phyloP scores from a whole-genome alignment of 2,113 vertebrate species.

The Channa argus region DNA sequence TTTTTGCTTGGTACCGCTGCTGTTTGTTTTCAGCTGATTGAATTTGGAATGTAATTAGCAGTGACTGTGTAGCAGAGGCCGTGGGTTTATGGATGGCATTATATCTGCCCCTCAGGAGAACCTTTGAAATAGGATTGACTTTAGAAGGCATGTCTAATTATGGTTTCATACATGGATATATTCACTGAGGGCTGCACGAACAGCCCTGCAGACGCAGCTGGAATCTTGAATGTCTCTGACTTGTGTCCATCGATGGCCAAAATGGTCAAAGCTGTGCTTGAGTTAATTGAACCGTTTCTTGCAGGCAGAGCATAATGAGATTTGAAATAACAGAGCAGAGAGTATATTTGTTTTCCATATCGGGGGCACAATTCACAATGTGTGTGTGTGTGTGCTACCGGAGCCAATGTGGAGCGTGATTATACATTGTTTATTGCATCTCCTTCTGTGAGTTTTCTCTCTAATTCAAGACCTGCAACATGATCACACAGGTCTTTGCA shows the following conservation, averaged over 20 bases:
- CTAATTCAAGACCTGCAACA: conserved; percentile 53
- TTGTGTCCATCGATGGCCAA: conserved; percentile 11
- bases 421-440: conserved; percentile 30
- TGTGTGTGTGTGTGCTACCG: conserved; percentile 28
- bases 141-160: conserved; percentile 69
- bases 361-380: conserved; percentile 51
- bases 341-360: conserved; percentile 46
- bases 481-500: conserved; percentile 39
- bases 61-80: conserved; percentile 60
- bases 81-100: conserved; percentile 54
- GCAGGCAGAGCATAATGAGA: conserved; percentile 51
- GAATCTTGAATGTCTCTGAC: conserved; percentile 36
- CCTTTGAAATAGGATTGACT: conserved; percentile 66
- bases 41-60: conserved; percentile 71
- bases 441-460: conserved; percentile 22
- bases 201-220: conserved; percentile 20
- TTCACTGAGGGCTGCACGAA: conserved; percentile 35
- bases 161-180: conserved; percentile 49
- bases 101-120: conserved; percentile 61
- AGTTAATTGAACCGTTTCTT: conserved; percentile 29
- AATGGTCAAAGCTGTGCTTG: background rate
- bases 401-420: conserved; percentile 16
- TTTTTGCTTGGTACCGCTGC: conserved; percentile 21
- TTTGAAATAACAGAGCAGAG: conserved; percentile 47
- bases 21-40: conserved; percentile 70